These are phyloP conservation scores for Platalea minor DNA, from an alignment of 2,797 vertebrate genomes.

Conservation along the genomic window DNA sequence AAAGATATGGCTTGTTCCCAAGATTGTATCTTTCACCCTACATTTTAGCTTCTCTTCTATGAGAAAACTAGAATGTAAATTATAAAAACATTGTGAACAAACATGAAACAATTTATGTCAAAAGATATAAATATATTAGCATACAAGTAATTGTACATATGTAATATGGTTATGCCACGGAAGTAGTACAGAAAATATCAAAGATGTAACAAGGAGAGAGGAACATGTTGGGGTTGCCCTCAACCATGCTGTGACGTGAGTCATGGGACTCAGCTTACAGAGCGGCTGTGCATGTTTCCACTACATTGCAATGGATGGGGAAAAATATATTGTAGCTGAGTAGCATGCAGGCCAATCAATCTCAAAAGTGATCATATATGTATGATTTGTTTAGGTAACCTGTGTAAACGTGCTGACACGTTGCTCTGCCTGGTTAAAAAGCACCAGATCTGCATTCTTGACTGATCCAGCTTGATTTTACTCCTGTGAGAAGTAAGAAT, in stretches of 20 bases:
- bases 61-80: background rate
- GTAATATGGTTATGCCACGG: slow-evolving; percentile 12
- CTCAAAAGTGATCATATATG: slow-evolving; percentile 68
- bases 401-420: slow-evolving; percentile 74
- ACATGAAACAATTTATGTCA: background rate
- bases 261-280: slow-evolving; percentile 50
- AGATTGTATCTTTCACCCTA: background rate
- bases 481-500: slow-evolving; percentile 80
- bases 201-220: slow-evolving; percentile 34
- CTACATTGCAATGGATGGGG: slow-evolving; percentile 71
- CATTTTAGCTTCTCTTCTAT: background rate
- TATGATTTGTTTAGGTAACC: slow-evolving; percentile 76
- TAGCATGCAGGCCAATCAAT: slow-evolving; percentile 77
- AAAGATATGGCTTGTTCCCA: background rate
- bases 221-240: slow-evolving; percentile 33
- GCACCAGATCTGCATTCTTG: slow-evolving; percentile 74
- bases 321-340: slow-evolving; percentile 65
- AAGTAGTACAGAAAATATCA: slow-evolving; percentile 50
- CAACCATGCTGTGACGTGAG: slow-evolving; percentile 66
- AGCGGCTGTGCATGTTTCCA: slow-evolving; percentile 41
- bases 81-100: background rate
- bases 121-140: background rate
- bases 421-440: slow-evolving; percentile 79
- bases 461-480: slow-evolving; percentile 76
- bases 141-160: background rate